Evolutionary conservation across 2,113 vertebrate species (phyloP), one percentile per base, ranked within the genome.

Genomic region (Smithornis capensis): DNA sequence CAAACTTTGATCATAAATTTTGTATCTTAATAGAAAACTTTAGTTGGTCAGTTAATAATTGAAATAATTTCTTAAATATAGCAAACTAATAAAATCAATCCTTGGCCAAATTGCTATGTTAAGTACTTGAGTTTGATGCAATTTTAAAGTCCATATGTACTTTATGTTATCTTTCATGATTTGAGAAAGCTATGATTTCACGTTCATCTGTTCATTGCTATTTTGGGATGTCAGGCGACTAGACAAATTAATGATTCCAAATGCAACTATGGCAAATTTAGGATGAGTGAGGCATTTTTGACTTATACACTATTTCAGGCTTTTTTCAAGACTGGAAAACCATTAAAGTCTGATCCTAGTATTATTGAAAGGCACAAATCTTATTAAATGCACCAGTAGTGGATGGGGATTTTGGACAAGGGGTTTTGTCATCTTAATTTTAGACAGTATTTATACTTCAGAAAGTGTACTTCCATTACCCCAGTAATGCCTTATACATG

Each of bases 381-480:
- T 95, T 87, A 84, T 84, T 92, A 79, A 80, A 76, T 90, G 89
- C 28, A 76, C 21, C 1, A 1, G 60, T 59, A 82, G 38, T 71
- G n/a, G 56, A 87, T 21, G 40, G 78, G 53, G 53, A 68, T 90
- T 93, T 93, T 75, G 33, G 60, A 71, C 59, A 94, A 73, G 55
- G 23, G 35, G 2, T 35, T 45, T 50, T 55, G 28, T 55, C 45
- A 80, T 17, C 53, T 80, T 53, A 76, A 38, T 37, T 29, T 17
- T 74, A 88, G 38, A 17, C 62, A 29, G 17, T 82, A 87, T 94
- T 95, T 91, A 79, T 28, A 63, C 63, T 89, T 56, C 22, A 90
- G 85, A 95, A 97, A 92, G 63, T 60, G n/a, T 55, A 73, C 76
- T 88, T 92, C 57, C 31, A 57, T 75, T 52, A 83, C 29, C 37